phyloP scores from a whole-genome alignment of 2,797 vertebrate species.

The Periparus ater region DNA sequence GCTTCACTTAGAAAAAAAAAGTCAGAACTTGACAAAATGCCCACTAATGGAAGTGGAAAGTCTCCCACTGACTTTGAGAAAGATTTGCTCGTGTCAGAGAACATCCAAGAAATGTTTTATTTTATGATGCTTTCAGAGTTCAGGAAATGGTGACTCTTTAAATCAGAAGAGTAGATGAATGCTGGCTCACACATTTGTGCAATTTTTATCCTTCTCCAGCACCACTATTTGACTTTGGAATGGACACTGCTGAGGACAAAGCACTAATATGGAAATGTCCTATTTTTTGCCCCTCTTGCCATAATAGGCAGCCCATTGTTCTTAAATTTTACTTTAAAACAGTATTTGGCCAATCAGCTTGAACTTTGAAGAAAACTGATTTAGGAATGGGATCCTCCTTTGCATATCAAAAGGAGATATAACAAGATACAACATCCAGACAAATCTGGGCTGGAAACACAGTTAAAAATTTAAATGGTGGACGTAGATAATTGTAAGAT shows the following conservation, averaged over 20 bases:
- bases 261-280: background rate
- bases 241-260: background rate
- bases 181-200: background rate
- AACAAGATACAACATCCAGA: background rate
- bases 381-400: background rate
- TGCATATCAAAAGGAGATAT: background rate
- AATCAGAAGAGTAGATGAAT: background rate
- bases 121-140: background rate
- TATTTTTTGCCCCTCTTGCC: background rate
- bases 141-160: background rate
- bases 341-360: background rate
- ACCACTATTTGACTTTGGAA: background rate
- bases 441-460: background rate
- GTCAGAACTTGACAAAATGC: conserved; percentile 7
- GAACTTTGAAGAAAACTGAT: background rate
- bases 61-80: conserved; percentile 8
- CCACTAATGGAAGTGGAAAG: background rate
- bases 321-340: background rate
- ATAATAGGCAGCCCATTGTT: background rate
- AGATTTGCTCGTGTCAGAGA: background rate
- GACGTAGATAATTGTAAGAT: background rate
- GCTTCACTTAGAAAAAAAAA: background rate
- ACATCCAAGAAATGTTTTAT: background rate
- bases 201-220: background rate
- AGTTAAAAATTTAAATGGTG: background rate